phyloP scores from a whole-genome alignment of 2,888 invertebrate species.

The Ctena decussata region DNA sequence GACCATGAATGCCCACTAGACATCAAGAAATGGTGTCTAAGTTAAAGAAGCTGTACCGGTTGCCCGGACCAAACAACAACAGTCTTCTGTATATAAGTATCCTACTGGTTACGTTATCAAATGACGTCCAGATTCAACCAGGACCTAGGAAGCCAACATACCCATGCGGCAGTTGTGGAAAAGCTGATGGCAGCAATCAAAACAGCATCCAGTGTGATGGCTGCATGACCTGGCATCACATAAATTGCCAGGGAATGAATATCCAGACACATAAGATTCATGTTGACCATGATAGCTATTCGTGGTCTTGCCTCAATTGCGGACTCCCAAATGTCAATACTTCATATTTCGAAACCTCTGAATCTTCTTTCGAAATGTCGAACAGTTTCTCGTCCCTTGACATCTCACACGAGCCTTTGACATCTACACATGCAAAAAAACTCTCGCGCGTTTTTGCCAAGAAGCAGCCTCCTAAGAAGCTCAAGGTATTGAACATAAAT shows the following conservation, averaged over 20 bases:
- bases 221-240: slow-evolving; percentile 12
- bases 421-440: slow-evolving; percentile 3
- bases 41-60: background rate
- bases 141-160: slow-evolving; percentile 25
- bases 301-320: slow-evolving; percentile 15
- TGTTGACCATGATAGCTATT: slow-evolving; percentile 22
- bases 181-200: background rate
- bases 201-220: slow-evolving; percentile 8
- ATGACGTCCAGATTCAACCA: slow-evolving; percentile 15
- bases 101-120: slow-evolving; percentile 77
- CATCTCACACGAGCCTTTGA: background rate
- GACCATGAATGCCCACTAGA: background rate
- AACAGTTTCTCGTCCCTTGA: background rate
- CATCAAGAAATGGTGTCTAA: background rate
- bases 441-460: background rate
- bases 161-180: slow-evolving; percentile 13
- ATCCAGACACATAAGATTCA: background rate
- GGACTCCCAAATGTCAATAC: slow-evolving; percentile 20
- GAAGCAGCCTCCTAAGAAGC: background rate
- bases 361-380: background rate
- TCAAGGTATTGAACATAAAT: slow-evolving; percentile 3
- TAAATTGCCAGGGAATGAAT: background rate
- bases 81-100: slow-evolving; percentile 85
- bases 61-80: background rate
- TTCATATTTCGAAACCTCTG: background rate